These are phyloP conservation scores for Phenacoccus solenopsis DNA, from an alignment of 1,140 invertebrate species.

Conservation along the genomic window DNA sequence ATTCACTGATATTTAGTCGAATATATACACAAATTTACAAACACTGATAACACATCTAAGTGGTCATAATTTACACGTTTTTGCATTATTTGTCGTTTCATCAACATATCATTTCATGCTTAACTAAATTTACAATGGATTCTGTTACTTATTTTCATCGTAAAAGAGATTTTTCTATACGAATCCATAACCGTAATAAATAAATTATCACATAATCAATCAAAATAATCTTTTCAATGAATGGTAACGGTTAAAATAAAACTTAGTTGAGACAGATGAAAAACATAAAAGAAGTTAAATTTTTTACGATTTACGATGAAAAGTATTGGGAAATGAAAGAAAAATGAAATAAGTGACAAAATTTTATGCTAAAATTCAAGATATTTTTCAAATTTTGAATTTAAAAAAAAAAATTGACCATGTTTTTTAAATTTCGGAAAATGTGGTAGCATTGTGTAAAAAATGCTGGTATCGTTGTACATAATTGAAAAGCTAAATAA, in stretches of 20 bases:
- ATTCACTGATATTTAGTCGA: background rate
- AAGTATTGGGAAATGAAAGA: background rate
- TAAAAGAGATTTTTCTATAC: background rate
- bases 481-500: background rate
- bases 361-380: background rate
- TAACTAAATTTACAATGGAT: background rate
- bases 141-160: background rate
- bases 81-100: background rate
- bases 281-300: too few relatives aligned
- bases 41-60: background rate
- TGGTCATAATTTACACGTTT: background rate
- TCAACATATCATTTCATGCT: background rate
- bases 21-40: background rate
- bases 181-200: background rate
- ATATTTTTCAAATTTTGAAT: background rate
- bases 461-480: too few relatives aligned
- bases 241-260: background rate
- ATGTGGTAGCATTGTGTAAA: too few relatives aligned
- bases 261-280: background rate
- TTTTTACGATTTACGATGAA: too few relatives aligned
- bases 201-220: slow-evolving; percentile 3
- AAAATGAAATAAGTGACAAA: background rate
- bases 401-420: background rate
- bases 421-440: too few relatives aligned
- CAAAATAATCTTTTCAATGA: background rate